A percentile compares a stretch with the other conserved stretches of the same genome.
Conservation (phyloP, 2,888 invertebrate species). For the Brassicogethes aeneus region DNA sequence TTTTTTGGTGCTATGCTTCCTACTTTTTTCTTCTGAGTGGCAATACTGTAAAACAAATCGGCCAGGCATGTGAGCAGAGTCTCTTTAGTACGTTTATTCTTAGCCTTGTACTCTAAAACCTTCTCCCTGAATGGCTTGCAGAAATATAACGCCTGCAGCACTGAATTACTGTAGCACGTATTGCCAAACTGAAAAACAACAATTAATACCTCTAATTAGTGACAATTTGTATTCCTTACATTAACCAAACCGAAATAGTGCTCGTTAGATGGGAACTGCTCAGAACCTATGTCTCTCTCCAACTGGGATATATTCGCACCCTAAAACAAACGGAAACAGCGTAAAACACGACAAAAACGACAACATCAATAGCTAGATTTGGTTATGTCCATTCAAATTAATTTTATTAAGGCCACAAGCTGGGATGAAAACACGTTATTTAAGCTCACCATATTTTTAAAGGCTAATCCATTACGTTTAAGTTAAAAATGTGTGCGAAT, state of each 20-base stretch:
- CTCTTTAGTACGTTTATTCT: slow-evolving; percentile 92
- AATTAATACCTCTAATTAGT: slow-evolving; percentile 5
- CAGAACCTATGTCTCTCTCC: slow-evolving; percentile 98
- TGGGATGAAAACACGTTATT: too few species aligned
- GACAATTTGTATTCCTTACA: slow-evolving; percentile 54
- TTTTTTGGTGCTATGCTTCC: slow-evolving; percentile 99
- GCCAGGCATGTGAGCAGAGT: slow-evolving; percentile 96
- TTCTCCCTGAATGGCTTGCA: slow-evolving; percentile 98
- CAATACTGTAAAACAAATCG: slow-evolving; percentile 97
- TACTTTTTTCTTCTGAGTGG: slow-evolving; percentile 99
- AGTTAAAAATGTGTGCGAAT: slow-evolving; percentile 36
- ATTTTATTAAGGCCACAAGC: too few species aligned
- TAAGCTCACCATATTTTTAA: slow-evolving; percentile 38
- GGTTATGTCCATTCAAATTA: neutral
- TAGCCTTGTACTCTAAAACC: slow-evolving; percentile 95
- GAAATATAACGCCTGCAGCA: slow-evolving; percentile 97
- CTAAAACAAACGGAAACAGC: slow-evolving; percentile 44
- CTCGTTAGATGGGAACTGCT: slow-evolving; percentile 97
- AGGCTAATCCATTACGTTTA: slow-evolving; percentile 40
- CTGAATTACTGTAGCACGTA: slow-evolving; percentile 99
- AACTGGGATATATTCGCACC: slow-evolving; percentile 99
- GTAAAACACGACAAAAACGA: neutral
- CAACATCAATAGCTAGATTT: neutral
- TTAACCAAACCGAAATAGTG: slow-evolving; percentile 99
- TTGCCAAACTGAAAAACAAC: slow-evolving; percentile 81